Base-by-base conservation (phyloP, 2,113 vertebrate genomes). In the human region DNA sequence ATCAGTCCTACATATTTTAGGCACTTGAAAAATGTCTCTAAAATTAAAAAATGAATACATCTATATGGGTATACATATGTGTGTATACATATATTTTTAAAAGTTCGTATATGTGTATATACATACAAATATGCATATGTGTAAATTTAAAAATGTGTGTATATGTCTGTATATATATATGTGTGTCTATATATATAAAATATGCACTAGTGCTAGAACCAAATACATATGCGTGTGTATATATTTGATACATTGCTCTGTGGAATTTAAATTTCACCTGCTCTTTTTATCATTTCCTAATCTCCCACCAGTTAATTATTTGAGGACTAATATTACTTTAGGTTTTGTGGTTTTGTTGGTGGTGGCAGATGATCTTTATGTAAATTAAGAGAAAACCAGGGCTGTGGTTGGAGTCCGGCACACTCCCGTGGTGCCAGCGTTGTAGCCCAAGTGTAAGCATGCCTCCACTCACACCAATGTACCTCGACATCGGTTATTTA, bases 381-480 rank as follows among this genome's bases (percentile, higher is more conserved):
- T 38, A 81, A 73, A 78, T 81, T 23, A 18, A 72, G 73, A 79
- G 35, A 59, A 50, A n/a, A 0, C 27, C 32, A 9, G 32, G 38
- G 27, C 35, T 76, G 22, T 45, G 23, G 27, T 27, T 38, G 1
- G 0, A 35, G 12, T 16, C 48, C 5, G 45, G n/a, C 8, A 1
- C 20, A 0, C 40, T 48, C 25, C 59, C 2, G 1, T 0, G 32
- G 40, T 7, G 20, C 43, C 18, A 22, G 73, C 17, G 3, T 20
- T 38, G 6, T 8, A n/a, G 11, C 22, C 25, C 16, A 23, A 73
- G 64, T 8, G 25, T 50, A 38, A 13, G 14, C 48, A 5, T 96
- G 90, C 64, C 48, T 86, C 3, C 14, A 55, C 25, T 76, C 84
- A 57, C 68, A 59, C 27, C 78, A 25, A 40, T n/a, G 66, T 6